phyloP scores from a whole-genome alignment of 2,797 vertebrate species.

The Lutjanus campechanus region DNA sequence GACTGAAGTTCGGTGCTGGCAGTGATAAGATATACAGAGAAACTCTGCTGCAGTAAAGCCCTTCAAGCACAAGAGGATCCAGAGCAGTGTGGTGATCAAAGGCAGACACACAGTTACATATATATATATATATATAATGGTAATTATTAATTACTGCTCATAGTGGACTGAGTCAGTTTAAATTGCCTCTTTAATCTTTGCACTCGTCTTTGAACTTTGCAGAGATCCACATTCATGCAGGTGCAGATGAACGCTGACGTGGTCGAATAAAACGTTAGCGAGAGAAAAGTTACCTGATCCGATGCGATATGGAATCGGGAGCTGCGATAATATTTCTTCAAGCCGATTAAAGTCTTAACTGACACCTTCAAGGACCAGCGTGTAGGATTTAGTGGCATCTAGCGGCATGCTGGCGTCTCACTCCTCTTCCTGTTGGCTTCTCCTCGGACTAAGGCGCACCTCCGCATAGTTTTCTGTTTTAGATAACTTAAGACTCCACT shows the following conservation, averaged over 20 bases:
- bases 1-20: not conserved
- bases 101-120: not conserved
- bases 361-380: no score
- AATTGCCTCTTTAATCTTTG: constrained; percentile 33
- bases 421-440: no score
- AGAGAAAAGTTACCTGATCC: not conserved
- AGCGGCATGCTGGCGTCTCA: no score
- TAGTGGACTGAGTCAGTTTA: not conserved
- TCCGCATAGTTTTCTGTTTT: no score
- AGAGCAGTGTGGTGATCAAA: constrained; percentile 45
- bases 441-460: no score
- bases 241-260: constrained; percentile 14
- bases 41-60: constrained; percentile 15
- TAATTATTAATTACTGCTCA: constrained; percentile 44
- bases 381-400: no score
- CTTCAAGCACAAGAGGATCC: constrained; percentile 12
- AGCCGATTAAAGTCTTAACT: no score
- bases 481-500: no score
- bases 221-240: constrained; percentile 15
- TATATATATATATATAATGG: constrained; percentile 28
- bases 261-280: not conserved
- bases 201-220: constrained; percentile 14
- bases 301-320: not conserved
- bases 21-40: constrained; percentile 4
- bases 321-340: no score